Evolutionary conservation across 1,140 invertebrate genomes (phyloP).

Genomic region (Zaprionus inermis): DNA sequence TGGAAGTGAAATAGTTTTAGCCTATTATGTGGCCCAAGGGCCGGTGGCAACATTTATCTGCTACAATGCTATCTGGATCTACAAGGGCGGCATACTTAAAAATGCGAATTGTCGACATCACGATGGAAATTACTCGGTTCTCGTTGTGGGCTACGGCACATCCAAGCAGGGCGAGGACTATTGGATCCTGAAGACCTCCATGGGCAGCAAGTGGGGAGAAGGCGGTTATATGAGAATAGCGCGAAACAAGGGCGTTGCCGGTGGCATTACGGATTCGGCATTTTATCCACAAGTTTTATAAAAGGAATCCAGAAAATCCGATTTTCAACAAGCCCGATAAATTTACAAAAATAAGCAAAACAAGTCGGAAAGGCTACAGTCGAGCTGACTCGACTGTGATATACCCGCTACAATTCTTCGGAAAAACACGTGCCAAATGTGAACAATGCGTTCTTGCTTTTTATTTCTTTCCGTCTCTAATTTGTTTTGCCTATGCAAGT

Average conservation of each 20-base stretch:
- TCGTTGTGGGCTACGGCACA: constrained; percentile 27
- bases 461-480: too few relatives aligned
- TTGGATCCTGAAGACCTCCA: constrained; percentile 26
- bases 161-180: constrained; percentile 1
- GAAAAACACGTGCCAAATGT: too few relatives aligned
- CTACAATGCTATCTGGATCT: background rate
- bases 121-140: constrained; percentile 6
- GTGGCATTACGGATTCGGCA: constrained; percentile 17
- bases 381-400: too few relatives aligned
- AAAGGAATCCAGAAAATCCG: too few relatives aligned
- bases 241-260: constrained; percentile 9
- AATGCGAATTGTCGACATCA: background rate
- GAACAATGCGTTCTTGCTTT: too few relatives aligned
- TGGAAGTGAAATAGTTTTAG: constrained; percentile 8
- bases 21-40: background rate
- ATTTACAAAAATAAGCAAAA: too few relatives aligned
- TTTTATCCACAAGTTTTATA: background rate
- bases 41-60: constrained; percentile 23
- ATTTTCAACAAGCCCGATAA: too few relatives aligned
- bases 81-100: constrained; percentile 6
- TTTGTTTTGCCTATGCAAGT: too few relatives aligned
- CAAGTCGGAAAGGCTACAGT: too few relatives aligned
- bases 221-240: constrained; percentile 25
- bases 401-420: too few relatives aligned
- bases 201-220: constrained; percentile 12